A percentile compares a stretch with the other conserved stretches of the same genome.
These are phyloP conservation scores for Istiophorus platypterus DNA, from an alignment of 2,113 vertebrate species.

Conservation along the genomic window DNA sequence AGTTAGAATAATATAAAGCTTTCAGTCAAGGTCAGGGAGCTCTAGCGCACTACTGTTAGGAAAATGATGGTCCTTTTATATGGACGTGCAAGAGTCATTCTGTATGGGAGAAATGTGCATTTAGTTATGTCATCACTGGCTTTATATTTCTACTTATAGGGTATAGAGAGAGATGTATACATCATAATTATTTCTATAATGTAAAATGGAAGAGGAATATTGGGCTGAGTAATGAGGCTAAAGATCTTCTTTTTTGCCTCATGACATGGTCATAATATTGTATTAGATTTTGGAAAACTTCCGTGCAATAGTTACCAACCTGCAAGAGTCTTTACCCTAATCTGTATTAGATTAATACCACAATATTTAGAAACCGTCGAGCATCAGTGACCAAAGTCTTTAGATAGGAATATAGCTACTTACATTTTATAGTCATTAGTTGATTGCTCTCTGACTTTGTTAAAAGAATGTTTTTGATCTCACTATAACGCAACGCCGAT, in stretches of 20 bases:
- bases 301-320: neutral
- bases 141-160: conserved; percentile 30
- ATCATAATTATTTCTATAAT: conserved; percentile 21
- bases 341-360: neutral
- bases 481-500: conserved; percentile 16
- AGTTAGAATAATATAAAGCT: conserved; percentile 40
- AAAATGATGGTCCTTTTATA: conserved; percentile 48
- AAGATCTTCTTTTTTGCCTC: conserved; percentile 15
- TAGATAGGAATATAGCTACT: neutral
- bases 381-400: neutral
- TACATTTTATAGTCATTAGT: neutral
- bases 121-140: conserved; percentile 6
- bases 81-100: conserved; percentile 53
- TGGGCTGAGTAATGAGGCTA: conserved; percentile 16
- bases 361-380: conserved; percentile 2
- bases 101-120: conserved; percentile 34
- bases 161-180: conserved; percentile 21
- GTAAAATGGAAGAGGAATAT: conserved; percentile 21
- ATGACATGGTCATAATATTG: conserved; percentile 1
- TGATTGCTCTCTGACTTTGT: neutral
- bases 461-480: conserved; percentile 20
- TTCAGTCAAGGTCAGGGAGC: conserved; percentile 52
- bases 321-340: neutral
- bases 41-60: conserved; percentile 22
- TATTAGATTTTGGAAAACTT: conserved; percentile 12